Base-by-base conservation (phyloP, 2,113 vertebrate species). In the Girardinichthys multiradiatus region DNA sequence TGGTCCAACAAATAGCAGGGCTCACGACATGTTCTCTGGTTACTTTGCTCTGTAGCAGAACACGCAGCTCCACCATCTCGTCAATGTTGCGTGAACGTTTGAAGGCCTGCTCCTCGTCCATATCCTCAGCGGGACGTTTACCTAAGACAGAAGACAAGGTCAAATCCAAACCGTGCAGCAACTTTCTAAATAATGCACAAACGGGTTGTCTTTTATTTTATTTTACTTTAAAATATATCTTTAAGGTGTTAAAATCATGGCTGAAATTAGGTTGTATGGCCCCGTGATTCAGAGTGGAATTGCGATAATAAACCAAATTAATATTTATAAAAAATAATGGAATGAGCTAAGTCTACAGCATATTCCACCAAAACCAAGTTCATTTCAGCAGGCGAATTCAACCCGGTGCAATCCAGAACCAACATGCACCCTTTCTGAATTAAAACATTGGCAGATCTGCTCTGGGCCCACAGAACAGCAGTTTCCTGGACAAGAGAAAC, bases 41-140 rank as follows among this genome's bases (percentile, higher is more conserved):
- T 94, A 99, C 97, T 95, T 99, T 99, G 95, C 98, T 99, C 86
- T 99, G 98, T 89, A 99, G 96, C 88, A 99, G 92, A 88, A 99
- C 96, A 12, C 98, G 96, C 15, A 99, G 80, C 92, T 99, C 98
- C 83, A 99, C 96, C 97, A 98, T 97, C 91, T 98, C 97, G 73
- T 99, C 97, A 2, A 97, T 94, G 85, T 99, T 99, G 71, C 97
- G 95, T 77, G 97, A 99, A 84, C 98, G 96, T 92, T 99, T 99
- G 91, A 99, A 99, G 73, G 96, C 94, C 84, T 98, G 97, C 13
- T 99, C 97, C 82, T 98, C 98, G 75, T 99, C 98, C 95, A 97
- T 96, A 88, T 98, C 98, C 94, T 99, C 98, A 77, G 98, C 97
- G 66, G 97, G 97, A 65, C 97, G 97, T 91, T 99, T 99, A 91